These are phyloP conservation scores for Lepus townsendii DNA, from an alignment of 2,797 vertebrate genomes.

Conservation along the genomic window DNA sequence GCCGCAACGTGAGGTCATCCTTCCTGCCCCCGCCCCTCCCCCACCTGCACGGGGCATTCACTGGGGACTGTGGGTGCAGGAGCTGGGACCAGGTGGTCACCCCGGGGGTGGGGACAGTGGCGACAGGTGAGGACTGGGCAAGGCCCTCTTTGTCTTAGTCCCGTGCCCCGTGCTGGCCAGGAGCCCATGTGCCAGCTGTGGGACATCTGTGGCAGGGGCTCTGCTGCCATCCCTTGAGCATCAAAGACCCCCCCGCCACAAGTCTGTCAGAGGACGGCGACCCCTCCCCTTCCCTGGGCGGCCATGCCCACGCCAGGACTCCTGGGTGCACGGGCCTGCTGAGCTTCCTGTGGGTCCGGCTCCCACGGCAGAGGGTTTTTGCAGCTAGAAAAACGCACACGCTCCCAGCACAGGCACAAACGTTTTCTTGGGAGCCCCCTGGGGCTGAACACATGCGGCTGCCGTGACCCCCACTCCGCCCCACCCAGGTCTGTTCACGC, in stretches of 20 bases:
- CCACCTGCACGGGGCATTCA: background rate
- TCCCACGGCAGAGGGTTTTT: background rate
- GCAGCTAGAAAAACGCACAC: background rate
- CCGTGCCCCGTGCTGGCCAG: background rate
- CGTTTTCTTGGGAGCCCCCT: background rate
- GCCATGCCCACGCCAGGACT: background rate
- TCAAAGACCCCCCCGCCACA: fast-evolving
- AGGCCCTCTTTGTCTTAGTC: background rate
- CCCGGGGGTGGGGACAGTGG: background rate
- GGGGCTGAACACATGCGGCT: background rate
- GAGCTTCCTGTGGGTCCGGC: background rate
- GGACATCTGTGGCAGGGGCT: fast-evolving
- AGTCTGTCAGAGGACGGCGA: fast-evolving
- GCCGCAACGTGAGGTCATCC: background rate
- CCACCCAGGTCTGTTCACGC: too few species aligned
- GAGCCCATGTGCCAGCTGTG: fast-evolving
- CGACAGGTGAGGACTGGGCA: background rate
- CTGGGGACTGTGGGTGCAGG: too few species aligned
- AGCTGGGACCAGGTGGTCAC: background rate
- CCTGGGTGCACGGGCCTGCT: fast-evolving
- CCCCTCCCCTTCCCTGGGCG: background rate
- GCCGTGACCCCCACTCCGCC: fast-evolving
- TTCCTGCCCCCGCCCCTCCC: background rate
- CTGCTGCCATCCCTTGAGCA: background rate
- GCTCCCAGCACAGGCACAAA: too few species aligned